These are phyloP conservation scores for Clarias laeviceps DNA, from an alignment of 2,797 vertebrate species.

Conservation along the genomic window DNA sequence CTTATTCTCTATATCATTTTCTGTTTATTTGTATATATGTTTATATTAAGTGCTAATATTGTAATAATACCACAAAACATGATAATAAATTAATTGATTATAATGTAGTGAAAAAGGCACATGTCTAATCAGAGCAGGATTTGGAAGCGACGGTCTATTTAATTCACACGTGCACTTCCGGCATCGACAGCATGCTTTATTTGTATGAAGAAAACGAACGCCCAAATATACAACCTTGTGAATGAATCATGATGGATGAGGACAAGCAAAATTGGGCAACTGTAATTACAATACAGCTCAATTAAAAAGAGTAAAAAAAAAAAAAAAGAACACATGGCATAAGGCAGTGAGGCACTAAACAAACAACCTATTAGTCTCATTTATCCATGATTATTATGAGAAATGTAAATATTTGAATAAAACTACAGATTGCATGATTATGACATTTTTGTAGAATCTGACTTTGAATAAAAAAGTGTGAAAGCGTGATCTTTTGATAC, in stretches of 20 bases:
- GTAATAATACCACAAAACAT: not conserved
- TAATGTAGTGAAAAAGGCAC: not conserved
- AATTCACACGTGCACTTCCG: not conserved
- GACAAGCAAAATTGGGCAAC: not conserved
- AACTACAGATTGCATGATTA: not conserved
- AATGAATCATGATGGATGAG: conserved; percentile 1
- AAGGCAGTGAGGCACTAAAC: not conserved
- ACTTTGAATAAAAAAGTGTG: not conserved
- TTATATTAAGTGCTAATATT: not conserved
- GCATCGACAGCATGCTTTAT: not conserved
- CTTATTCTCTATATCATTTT: not conserved
- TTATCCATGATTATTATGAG: not conserved
- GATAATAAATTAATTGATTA: not conserved
- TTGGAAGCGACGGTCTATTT: too few species aligned
- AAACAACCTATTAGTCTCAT: not conserved
- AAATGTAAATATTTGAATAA: not conserved
- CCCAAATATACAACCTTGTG: not conserved
- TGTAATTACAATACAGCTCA: conserved; percentile 8
- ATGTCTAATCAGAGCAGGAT: not conserved
- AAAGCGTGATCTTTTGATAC: not conserved
- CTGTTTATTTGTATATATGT: not conserved
- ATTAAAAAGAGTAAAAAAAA: not conserved
- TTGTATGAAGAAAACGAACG: not conserved
- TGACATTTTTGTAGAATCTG: not conserved
- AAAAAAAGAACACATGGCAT: not conserved